Conservation (phyloP, 1,140 invertebrate species). For the Venturia canescens region DNA sequence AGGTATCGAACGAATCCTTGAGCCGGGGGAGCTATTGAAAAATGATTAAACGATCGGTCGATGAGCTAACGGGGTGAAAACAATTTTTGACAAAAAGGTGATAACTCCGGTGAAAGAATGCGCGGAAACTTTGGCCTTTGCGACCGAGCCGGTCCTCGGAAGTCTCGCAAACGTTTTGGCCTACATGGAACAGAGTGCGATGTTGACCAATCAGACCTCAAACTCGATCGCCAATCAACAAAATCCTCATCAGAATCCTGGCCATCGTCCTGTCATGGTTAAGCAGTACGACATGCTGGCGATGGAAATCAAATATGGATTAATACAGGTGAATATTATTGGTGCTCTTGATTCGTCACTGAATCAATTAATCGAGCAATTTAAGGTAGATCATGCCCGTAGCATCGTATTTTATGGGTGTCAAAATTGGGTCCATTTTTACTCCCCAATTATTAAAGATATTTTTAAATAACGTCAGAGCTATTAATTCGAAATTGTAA, state of each 20-base stretch:
- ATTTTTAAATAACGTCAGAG: too few relatives aligned
- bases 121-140: slow-evolving; percentile 92
- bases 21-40: too few relatives aligned
- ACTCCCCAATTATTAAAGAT: too few relatives aligned
- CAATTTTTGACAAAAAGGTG: slow-evolving; percentile 74
- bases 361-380: not conserved
- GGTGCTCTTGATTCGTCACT: not conserved
- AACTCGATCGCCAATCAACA: slow-evolving; percentile 61
- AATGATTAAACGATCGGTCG: slow-evolving; percentile 1
- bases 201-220: slow-evolving; percentile 58
- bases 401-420: too few relatives aligned
- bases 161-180: slow-evolving; percentile 93
- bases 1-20: slow-evolving; percentile 75
- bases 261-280: slow-evolving; percentile 79
- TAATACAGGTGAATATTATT: slow-evolving; percentile 86
- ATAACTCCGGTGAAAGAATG: slow-evolving; percentile 89
- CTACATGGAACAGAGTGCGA: slow-evolving; percentile 79
- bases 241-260: slow-evolving; percentile 39
- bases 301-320: slow-evolving; percentile 94
- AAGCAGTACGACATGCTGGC: slow-evolving; percentile 92
- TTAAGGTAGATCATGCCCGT: too few relatives aligned
- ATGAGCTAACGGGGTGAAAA: not conserved
- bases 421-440: too few relatives aligned
- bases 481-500: too few relatives aligned
- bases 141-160: slow-evolving; percentile 91